phyloP scores from a whole-genome alignment of 2,113 vertebrate species.

The Connochaetes taurinus region DNA sequence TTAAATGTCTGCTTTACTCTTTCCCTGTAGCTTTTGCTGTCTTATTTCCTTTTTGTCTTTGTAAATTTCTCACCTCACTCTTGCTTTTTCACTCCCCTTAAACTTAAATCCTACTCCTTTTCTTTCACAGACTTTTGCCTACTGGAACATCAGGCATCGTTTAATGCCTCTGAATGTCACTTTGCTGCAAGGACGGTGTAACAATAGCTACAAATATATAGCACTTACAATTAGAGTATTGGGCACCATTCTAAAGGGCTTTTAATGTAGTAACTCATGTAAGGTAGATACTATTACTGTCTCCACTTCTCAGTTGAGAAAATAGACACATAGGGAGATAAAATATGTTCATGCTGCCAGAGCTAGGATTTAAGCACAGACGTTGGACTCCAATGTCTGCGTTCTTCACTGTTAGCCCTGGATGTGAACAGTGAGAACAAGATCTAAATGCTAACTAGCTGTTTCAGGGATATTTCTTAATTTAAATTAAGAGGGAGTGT shows the following conservation, averaged over 20 bases:
- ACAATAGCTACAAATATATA: background rate
- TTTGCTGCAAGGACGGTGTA: background rate
- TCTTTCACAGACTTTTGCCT: background rate
- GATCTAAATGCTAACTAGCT: background rate
- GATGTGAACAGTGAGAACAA: background rate
- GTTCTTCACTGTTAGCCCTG: background rate
- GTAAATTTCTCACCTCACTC: background rate
- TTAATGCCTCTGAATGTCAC: background rate
- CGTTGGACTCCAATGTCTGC: background rate
- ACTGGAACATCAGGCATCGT: background rate
- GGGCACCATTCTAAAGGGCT: background rate
- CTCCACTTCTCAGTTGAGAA: background rate
- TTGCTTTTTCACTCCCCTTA: background rate
- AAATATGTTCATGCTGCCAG: background rate
- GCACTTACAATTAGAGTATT: background rate
- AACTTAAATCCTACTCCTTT: background rate
- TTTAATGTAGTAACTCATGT: background rate
- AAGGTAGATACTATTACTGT: background rate
- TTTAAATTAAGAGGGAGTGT: background rate
- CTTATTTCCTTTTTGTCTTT: background rate
- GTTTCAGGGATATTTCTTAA: background rate
- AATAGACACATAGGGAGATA: background rate
- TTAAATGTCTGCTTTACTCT: background rate
- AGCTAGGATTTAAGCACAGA: background rate
- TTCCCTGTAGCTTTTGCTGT: background rate